Evolutionary conservation across 2,888 invertebrate genomes (phyloP).

Genomic region (Perizoma flavofasciatum): DNA sequence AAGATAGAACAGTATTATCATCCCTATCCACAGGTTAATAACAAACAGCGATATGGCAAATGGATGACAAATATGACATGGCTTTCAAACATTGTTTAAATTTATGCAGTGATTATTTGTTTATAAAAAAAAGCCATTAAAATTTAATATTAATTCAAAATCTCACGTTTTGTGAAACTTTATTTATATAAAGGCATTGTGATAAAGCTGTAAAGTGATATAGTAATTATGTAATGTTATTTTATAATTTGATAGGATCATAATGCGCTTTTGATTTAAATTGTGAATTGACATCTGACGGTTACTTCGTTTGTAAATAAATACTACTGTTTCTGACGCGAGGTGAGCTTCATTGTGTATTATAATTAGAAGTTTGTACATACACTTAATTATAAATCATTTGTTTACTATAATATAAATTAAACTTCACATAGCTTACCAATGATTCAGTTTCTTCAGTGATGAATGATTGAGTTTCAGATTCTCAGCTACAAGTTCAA

Average conservation of each 20-base stretch:
- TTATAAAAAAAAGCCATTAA: no score
- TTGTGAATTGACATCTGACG: neutral
- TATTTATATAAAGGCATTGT: constrained; percentile 6
- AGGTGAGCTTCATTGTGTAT: constrained; percentile 12
- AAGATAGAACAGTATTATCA: neutral
- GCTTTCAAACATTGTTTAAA: no score
- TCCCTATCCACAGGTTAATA: no score
- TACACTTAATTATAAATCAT: neutral
- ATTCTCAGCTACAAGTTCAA: no score
- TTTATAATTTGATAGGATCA: neutral
- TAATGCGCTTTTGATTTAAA: constrained; percentile 14
- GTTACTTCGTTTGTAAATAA: constrained; percentile 6
- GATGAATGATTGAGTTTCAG: no score
- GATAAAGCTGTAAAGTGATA: constrained; percentile 13
- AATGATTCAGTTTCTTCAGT: no score
- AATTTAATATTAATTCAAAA: no score
- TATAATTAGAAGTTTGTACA: constrained; percentile 2
- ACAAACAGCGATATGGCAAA: no score
- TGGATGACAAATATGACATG: no score
- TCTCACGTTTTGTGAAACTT: neutral
- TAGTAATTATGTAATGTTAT: neutral
- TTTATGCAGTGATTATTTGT: no score
- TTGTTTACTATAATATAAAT: neutral
- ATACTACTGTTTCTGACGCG: constrained; percentile 4
- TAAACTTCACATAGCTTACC: neutral